These are phyloP conservation scores for Pandemis corylana DNA, from an alignment of 2,888 invertebrate genomes.

Conservation along the genomic window DNA sequence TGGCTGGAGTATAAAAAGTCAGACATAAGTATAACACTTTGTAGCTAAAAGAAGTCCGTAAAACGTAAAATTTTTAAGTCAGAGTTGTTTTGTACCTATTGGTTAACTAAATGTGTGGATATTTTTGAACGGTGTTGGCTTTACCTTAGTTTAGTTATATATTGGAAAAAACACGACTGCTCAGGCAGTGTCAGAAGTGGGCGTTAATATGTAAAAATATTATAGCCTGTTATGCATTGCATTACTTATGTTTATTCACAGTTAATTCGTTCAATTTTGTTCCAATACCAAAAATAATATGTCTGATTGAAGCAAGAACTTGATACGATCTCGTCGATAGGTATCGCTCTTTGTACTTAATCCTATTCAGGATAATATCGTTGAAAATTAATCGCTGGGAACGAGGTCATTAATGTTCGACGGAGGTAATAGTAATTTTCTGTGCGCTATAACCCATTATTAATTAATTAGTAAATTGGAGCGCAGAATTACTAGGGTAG, in stretches of 20 bases:
- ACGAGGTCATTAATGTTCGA: constrained; percentile 24
- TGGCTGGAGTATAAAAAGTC: too few relatives aligned
- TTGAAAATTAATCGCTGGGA: constrained; percentile 27
- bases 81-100: too few relatives aligned
- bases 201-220: too few relatives aligned
- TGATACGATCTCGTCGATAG: constrained; percentile 6
- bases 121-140: too few relatives aligned
- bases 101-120: too few relatives aligned
- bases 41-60: too few relatives aligned
- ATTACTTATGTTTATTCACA: background rate
- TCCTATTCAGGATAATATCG: constrained; percentile 9
- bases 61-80: too few relatives aligned
- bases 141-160: too few relatives aligned
- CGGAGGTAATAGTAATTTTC: constrained; percentile 30
- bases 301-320: constrained; percentile 1
- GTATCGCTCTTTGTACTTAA: constrained; percentile 2
- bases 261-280: background rate
- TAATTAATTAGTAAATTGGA: constrained; percentile 29
- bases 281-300: background rate
- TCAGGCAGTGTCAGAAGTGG: too few relatives aligned
- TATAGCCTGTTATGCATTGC: background rate
- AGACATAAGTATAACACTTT: too few relatives aligned
- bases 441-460: constrained; percentile 13
- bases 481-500: background rate
- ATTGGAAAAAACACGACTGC: too few relatives aligned